Percentiles rank a stretch among this genome's conserved stretches.
These are phyloP conservation scores for Argya squamiceps DNA, from an alignment of 2,797 vertebrate genomes.

Conservation along the genomic window DNA sequence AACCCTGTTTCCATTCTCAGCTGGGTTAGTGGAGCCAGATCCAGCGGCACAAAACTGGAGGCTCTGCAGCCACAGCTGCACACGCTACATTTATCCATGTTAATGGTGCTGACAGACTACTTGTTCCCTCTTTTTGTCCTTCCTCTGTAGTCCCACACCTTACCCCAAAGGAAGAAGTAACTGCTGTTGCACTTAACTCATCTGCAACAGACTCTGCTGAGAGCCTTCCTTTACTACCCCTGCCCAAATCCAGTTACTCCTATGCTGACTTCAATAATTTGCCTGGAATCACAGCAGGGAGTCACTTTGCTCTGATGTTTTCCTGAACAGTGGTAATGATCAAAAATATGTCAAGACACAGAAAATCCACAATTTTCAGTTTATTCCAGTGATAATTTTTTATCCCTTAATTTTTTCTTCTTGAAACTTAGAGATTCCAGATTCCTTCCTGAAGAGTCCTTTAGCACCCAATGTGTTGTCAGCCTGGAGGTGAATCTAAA, in stretches of 20 bases:
- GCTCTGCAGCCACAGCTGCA: neutral
- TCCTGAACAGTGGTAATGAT: neutral
- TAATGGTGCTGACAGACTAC: neutral
- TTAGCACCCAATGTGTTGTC: neutral
- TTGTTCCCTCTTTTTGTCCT: neutral
- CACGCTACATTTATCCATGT: accelerated
- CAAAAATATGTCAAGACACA: neutral
- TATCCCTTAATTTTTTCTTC: neutral
- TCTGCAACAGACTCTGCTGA: neutral
- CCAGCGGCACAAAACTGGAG: neutral
- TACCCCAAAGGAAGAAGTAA: neutral
- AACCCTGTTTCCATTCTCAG: neutral
- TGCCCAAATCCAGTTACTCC: neutral
- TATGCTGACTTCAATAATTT: neutral
- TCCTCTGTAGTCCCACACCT: neutral
- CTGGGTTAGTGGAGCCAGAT: neutral
- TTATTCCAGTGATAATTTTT: neutral
- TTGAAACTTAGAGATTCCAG: neutral
- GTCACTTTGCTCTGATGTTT: neutral
- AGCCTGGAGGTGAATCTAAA: neutral
- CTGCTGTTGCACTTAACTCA: neutral
- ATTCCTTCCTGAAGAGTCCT: neutral
- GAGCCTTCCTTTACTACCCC: neutral
- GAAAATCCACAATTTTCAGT: neutral
- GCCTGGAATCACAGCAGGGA: neutral